Percentiles rank a stretch among this genome's conserved stretches.
Evolutionary conservation across 2,113 vertebrate species (phyloP).

Genomic region (Neoarius graeffei): DNA sequence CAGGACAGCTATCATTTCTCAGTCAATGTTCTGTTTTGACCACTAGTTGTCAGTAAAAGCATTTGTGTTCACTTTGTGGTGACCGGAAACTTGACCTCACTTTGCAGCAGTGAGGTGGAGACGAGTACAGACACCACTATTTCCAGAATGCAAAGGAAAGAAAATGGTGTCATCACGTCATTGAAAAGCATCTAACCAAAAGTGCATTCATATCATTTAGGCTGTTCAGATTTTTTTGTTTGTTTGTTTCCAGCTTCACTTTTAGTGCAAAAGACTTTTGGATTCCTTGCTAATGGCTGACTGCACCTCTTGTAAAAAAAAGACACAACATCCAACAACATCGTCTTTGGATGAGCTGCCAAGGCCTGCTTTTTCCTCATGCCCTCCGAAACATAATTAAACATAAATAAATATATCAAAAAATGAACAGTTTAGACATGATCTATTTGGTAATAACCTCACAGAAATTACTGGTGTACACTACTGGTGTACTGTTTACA

Average conservation of each 20-base stretch:
- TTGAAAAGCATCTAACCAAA: background rate
- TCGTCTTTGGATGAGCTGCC: background rate
- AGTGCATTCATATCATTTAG: background rate
- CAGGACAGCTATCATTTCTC: too few species aligned
- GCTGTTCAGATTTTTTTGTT: background rate
- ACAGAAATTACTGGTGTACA: background rate
- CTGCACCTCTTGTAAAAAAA: background rate
- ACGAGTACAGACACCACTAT: background rate
- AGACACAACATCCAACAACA: background rate
- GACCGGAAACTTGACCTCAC: constrained; percentile 13
- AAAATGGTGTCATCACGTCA: background rate
- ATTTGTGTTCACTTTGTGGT: constrained; percentile 3
- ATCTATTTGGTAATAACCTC: too few species aligned
- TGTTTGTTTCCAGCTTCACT: background rate
- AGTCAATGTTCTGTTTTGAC: constrained; percentile 8
- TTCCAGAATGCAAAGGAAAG: background rate
- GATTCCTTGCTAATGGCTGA: background rate
- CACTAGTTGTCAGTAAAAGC: constrained; percentile 50
- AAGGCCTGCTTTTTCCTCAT: background rate
- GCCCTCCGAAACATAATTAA: background rate
- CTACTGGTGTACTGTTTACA: background rate
- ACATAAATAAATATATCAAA: background rate
- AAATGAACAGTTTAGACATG: background rate
- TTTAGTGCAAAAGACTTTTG: background rate
- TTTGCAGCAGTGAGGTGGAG: background rate